Evolutionary conservation across 2,797 vertebrate genomes (phyloP).

Genomic region (Florisuga fusca): DNA sequence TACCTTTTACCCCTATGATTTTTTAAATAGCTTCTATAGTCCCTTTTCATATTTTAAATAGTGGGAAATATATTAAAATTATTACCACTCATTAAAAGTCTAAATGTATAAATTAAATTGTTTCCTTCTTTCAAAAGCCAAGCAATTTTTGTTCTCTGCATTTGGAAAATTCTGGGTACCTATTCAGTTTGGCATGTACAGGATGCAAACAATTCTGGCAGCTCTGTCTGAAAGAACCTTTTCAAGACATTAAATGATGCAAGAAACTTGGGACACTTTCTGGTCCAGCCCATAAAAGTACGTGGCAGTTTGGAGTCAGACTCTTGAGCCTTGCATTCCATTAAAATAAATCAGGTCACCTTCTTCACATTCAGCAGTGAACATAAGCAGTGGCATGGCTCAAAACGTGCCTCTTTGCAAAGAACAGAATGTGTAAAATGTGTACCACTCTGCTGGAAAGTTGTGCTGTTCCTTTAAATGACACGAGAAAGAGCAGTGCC

Average conservation of each 20-base stretch:
- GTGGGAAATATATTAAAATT: not conserved
- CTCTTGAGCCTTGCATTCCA: not conserved
- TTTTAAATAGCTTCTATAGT: not conserved
- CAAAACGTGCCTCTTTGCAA: not conserved
- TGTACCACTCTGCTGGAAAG: slow-evolving; percentile 10
- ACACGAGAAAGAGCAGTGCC: not conserved
- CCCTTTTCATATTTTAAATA: not conserved
- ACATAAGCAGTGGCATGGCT: not conserved
- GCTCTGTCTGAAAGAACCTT: not conserved
- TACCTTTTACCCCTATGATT: not conserved
- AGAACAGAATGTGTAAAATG: slow-evolving; percentile 10
- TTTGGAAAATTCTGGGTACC: not conserved
- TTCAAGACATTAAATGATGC: slow-evolving; percentile 24
- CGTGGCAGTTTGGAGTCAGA: slow-evolving; percentile 53
- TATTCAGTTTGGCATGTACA: not conserved
- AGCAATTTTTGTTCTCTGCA: not conserved
- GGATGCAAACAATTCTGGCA: slow-evolving; percentile 2
- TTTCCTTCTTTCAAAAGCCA: not conserved
- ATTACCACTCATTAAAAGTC: not conserved
- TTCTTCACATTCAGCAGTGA: not conserved
- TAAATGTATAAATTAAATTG: not conserved
- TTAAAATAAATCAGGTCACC: slow-evolving; percentile 41
- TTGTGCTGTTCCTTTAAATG: not conserved
- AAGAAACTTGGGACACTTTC: not conserved
- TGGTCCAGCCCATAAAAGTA: slow-evolving; percentile 23